Evolutionary conservation across 2,888 invertebrate species (phyloP), one percentile per base, ranked within the genome.

Genomic region (Idaea straminata): DNA sequence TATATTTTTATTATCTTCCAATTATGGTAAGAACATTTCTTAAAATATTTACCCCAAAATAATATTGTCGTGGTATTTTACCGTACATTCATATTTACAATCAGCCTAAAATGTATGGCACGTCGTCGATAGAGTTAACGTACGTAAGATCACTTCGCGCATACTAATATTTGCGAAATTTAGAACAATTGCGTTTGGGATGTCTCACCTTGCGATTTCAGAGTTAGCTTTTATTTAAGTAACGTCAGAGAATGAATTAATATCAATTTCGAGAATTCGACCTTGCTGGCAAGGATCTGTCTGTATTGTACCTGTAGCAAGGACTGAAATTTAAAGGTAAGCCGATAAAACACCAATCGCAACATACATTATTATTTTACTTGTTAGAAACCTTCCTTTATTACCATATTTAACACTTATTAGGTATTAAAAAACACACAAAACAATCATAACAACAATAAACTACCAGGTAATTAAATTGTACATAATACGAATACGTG

Each of bases 161-260:
- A 85, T 83, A 82, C 82, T 76, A 81, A 83, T 78, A 73, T 74
- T 78, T 78, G 71, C 73, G 72, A 79, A 83, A 84, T 79, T 66
- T 73, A 69, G 71, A 75, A 78, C 77, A 73, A 77, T 74, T 72
- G 68, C 63, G 64, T 73, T 78, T 66, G 68, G 65, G 67, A 58
- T 71, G 61, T 62, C 64, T 66, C 70, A 69, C 71, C 64, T 66
- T 67, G 64, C 35, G 64, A 64, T 73, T 70, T 79, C 72, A 74
- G 47, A 7, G 7, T 47, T 47, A 47, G 47, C 47, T 47, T 47
- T 47, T 47, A 47, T 47, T 47, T 5, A 47, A 47, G 47, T 47
- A 47, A 47, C 5, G 47, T 47, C 47, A 13, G 13, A 47, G 47
- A 47, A 47, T 47, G 47, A 47, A 47, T 47, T 47, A 47, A 47